Conservation (phyloP, 2,797 vertebrate species). For the Coluber constrictor region DNA sequence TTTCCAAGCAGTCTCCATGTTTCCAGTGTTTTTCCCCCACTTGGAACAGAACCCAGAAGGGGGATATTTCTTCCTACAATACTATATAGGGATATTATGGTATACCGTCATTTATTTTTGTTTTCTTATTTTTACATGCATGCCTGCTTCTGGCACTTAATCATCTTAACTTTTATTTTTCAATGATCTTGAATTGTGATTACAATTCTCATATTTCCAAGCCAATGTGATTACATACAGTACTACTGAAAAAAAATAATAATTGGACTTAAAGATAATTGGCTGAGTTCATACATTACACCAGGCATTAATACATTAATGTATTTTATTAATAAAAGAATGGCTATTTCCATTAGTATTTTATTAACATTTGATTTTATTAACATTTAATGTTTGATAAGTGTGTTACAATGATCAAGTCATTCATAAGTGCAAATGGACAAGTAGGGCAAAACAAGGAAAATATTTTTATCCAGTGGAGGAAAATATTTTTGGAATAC, state of each 20-base stretch:
- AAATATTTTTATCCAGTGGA: slow-evolving; percentile 24
- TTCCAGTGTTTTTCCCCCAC: no score
- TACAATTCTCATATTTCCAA: background rate
- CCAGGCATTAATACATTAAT: background rate
- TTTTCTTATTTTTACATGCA: background rate
- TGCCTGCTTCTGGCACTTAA: background rate
- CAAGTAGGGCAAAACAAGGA: slow-evolving; percentile 17
- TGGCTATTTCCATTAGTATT: background rate
- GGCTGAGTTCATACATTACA: background rate
- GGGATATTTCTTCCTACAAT: no score
- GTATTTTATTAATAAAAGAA: slow-evolving; percentile 10
- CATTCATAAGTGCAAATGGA: slow-evolving; percentile 40
- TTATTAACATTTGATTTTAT: slow-evolving; percentile 45
- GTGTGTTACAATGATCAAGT: slow-evolving; percentile 27
- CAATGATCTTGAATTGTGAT: background rate
- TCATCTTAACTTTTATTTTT: background rate
- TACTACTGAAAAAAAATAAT: background rate
- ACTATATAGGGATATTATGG: background rate
- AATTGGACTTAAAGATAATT: background rate
- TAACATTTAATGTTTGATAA: slow-evolving; percentile 31
- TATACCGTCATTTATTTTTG: background rate
- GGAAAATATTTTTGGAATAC: slow-evolving; percentile 31
- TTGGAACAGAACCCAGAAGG: no score
- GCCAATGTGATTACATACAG: background rate
- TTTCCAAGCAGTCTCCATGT: no score